phyloP scores from a whole-genome alignment of 2,797 vertebrate species.

The Etheostoma nigrum region DNA sequence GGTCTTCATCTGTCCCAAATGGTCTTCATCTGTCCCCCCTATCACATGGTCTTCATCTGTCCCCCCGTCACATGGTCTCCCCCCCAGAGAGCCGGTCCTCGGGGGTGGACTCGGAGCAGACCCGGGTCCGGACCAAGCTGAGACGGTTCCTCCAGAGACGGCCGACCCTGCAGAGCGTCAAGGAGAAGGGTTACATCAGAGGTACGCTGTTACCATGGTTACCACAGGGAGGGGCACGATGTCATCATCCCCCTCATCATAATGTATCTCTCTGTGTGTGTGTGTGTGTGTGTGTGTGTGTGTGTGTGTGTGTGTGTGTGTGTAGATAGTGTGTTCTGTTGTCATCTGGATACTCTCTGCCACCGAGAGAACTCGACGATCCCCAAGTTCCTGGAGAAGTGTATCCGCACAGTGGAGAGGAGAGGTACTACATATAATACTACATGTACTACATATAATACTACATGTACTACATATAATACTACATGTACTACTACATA shows the following conservation, averaged over 20 bases:
- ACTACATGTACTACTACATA: too few relatives aligned
- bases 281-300: too few relatives aligned
- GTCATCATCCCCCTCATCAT: too few relatives aligned
- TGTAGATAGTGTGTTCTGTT: conserved; percentile 94
- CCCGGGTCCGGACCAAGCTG: conserved; percentile 81
- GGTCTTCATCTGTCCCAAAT: too few relatives aligned
- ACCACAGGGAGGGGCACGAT: not conserved
- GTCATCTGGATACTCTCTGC: conserved; percentile 88
- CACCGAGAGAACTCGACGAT: conserved; percentile 86
- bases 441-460: too few relatives aligned
- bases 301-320: too few relatives aligned
- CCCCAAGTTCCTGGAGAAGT: conserved; percentile 90
- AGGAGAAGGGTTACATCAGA: conserved; percentile 91
- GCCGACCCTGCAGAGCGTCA: conserved; percentile 89
- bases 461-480: too few relatives aligned
- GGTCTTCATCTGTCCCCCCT: too few relatives aligned
- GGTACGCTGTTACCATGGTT: conserved; percentile 68
- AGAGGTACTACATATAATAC: conserved; percentile 82
- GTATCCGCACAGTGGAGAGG: conserved; percentile 89
- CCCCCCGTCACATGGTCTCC: too few relatives aligned
- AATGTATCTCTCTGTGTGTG: too few relatives aligned
- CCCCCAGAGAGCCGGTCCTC: conserved; percentile 1
- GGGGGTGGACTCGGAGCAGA: conserved; percentile 73
- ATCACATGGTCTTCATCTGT: too few relatives aligned
- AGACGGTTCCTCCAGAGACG: conserved; percentile 88